These are phyloP conservation scores for Aethes cnicana DNA, from an alignment of 2,888 invertebrate genomes.

Conservation along the genomic window DNA sequence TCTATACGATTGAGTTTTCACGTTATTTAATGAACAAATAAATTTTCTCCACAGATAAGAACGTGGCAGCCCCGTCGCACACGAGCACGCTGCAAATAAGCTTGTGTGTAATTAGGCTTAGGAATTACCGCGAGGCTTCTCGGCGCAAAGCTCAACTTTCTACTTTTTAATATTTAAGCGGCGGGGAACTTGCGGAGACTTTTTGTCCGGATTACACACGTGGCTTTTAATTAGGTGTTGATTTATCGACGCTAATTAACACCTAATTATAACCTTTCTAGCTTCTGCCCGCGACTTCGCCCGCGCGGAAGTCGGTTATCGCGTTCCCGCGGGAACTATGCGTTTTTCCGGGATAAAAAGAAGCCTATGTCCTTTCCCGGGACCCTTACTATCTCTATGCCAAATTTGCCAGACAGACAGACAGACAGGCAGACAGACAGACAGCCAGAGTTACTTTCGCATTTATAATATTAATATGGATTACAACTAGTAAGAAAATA, in stretches of 20 bases:
- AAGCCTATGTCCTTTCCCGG: no score
- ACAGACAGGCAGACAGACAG: no score
- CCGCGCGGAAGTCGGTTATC: no score
- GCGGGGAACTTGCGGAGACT: slow-evolving; percentile 4
- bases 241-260: not conserved
- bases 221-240: slow-evolving; percentile 22
- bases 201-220: not conserved
- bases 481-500: no score
- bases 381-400: no score
- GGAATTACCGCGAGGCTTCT: slow-evolving; percentile 57
- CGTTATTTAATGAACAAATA: not conserved
- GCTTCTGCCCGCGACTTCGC: not conserved
- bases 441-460: no score
- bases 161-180: slow-evolving; percentile 12
- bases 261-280: not conserved
- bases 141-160: slow-evolving; percentile 26
- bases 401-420: no score
- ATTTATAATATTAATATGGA: no score
- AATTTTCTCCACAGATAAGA: not conserved
- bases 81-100: slow-evolving; percentile 51
- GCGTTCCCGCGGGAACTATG: no score
- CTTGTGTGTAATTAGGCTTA: slow-evolving; percentile 72
- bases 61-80: slow-evolving; percentile 30
- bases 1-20: not conserved
- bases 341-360: no score